Percentiles rank a stretch among this genome's conserved stretches.
Evolutionary conservation across 2,113 vertebrate species (phyloP).

Genomic region (Gobius niger): DNA sequence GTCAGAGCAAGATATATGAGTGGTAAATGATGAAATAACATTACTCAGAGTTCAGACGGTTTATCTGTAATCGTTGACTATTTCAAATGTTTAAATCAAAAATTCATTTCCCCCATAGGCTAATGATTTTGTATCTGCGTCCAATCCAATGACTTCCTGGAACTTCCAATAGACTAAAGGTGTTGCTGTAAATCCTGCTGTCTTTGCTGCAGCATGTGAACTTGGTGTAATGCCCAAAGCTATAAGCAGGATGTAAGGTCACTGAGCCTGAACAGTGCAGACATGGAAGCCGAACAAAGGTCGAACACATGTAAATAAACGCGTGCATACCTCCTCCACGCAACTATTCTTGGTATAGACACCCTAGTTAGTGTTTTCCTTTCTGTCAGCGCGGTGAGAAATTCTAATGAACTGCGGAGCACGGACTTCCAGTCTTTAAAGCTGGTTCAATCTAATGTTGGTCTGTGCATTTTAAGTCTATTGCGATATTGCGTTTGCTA

Average conservation of each 20-base stretch:
- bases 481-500: background rate
- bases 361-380: slow-evolving; percentile 13
- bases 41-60: too few relatives aligned
- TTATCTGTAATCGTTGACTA: too few relatives aligned
- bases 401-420: background rate
- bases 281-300: slow-evolving; percentile 58
- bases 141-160: slow-evolving; percentile 69
- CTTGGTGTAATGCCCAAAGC: slow-evolving; percentile 49
- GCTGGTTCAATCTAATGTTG: background rate
- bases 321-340: slow-evolving; percentile 9
- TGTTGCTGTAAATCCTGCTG: slow-evolving; percentile 54
- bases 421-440: background rate
- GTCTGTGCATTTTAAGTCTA: too few relatives aligned
- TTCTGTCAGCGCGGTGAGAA: background rate
- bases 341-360: slow-evolving; percentile 15
- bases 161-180: slow-evolving; percentile 45
- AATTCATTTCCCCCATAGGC: slow-evolving; percentile 54
- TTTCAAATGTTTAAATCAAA: too few relatives aligned
- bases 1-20: slow-evolving; percentile 52
- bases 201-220: slow-evolving; percentile 53
- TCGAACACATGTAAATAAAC: slow-evolving; percentile 35
- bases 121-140: slow-evolving; percentile 38
- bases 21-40: slow-evolving; percentile 41
- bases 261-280: slow-evolving; percentile 43
- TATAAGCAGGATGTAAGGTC: slow-evolving; percentile 57